Conservation (phyloP, 2,113 vertebrate species). For the Plestiodon gilberti region DNA sequence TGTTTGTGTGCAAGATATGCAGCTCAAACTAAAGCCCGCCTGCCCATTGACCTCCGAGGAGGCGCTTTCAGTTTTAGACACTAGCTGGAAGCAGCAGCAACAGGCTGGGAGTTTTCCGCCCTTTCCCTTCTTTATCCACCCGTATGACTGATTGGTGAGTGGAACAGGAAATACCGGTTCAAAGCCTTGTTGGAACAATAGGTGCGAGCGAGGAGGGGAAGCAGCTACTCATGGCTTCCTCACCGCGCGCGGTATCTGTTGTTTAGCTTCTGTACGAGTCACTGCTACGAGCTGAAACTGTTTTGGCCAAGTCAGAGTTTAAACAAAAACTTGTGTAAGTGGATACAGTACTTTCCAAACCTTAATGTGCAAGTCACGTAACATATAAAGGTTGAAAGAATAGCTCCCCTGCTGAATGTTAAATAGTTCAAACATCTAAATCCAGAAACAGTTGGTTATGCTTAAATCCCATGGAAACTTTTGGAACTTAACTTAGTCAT, state of each 20-base stretch:
- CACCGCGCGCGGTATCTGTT: slow-evolving; percentile 14
- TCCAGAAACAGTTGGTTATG: too few relatives aligned
- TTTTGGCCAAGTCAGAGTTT: not conserved
- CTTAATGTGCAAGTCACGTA: too few relatives aligned
- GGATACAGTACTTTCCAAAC: not conserved
- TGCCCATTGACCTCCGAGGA: too few relatives aligned
- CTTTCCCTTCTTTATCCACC: not conserved
- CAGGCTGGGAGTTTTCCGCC: not conserved
- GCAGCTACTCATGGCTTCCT: slow-evolving; percentile 34
- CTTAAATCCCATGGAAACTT: too few relatives aligned
- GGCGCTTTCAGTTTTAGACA: not conserved
- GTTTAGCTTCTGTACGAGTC: not conserved
- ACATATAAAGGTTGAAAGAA: too few relatives aligned
- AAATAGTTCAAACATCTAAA: not conserved
- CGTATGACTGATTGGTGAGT: not conserved
- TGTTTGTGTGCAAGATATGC: too few relatives aligned
- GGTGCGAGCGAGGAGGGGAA: slow-evolving; percentile 40
- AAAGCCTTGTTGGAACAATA: slow-evolving; percentile 45
- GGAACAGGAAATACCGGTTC: slow-evolving; percentile 78
- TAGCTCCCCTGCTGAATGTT: not conserved
- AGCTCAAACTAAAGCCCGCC: not conserved
- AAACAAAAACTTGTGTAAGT: not conserved
- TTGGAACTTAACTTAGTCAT: too few relatives aligned
- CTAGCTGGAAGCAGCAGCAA: not conserved
- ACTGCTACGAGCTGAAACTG: not conserved